Conservation (phyloP, 2,888 invertebrate genomes). For the Hirtodrosophila confusa region DNA sequence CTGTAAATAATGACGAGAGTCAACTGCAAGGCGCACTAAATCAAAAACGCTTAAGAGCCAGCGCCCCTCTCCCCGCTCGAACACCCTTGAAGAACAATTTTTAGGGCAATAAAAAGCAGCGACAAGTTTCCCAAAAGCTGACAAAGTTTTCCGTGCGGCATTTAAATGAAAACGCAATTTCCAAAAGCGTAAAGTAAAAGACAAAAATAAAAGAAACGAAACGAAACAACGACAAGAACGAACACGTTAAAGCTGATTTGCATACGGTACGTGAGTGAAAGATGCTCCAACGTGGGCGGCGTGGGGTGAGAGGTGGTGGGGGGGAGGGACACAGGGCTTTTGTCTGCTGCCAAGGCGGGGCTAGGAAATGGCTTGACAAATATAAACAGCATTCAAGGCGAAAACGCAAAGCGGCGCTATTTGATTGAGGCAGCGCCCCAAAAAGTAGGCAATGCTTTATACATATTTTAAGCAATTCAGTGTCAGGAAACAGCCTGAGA, state of each 20-base stretch:
- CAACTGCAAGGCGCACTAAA: conserved; percentile 70
- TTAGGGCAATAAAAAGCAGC: conserved; percentile 48
- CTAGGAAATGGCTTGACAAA: conserved; percentile 65
- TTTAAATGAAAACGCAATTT: conserved; percentile 79
- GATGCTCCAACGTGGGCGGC: conserved; percentile 22
- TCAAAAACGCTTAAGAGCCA: conserved; percentile 61
- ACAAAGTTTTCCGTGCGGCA: conserved; percentile 55
- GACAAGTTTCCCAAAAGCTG: conserved; percentile 46
- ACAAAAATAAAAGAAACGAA: conserved; percentile 9
- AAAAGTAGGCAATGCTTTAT: conserved; percentile 66
- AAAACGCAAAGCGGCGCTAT: conserved; percentile 24
- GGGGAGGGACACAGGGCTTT: too few relatives aligned
- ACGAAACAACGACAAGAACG: conserved; percentile 9
- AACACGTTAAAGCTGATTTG: conserved; percentile 74
- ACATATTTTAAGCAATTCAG: conserved; percentile 43
- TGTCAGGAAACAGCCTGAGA: conserved; percentile 7
- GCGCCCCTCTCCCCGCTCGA: conserved; percentile 3
- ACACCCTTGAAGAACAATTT: conserved; percentile 16
- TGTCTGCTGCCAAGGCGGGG: background rate
- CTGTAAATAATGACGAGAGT: conserved; percentile 57
- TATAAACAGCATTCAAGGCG: conserved; percentile 46
- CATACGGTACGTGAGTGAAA: conserved; percentile 63
- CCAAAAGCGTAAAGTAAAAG: conserved; percentile 14
- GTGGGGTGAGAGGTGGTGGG: background rate
- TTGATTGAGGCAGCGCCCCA: conserved; percentile 54